These are phyloP conservation scores for Miichthys miiuy DNA, from an alignment of 2,797 vertebrate species.

Conservation along the genomic window DNA sequence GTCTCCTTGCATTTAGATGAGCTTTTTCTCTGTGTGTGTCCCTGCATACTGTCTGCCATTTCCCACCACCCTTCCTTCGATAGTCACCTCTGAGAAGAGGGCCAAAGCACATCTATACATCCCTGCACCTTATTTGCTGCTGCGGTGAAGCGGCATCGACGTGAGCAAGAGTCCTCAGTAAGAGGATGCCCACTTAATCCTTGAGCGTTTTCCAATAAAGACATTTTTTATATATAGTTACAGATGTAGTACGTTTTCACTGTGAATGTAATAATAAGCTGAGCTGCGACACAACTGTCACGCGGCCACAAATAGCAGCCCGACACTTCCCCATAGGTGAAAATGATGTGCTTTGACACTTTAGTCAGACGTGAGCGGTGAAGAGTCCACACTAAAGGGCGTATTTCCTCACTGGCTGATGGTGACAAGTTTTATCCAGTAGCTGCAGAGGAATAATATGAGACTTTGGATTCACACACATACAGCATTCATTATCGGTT, in stretches of 20 bases:
- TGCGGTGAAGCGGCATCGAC: background rate
- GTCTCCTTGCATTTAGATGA: conserved; percentile 11
- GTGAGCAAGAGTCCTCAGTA: too few relatives aligned
- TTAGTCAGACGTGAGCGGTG: conserved; percentile 27
- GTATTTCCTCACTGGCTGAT: conserved; percentile 2
- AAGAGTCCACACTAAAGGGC: conserved; percentile 8
- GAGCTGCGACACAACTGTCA: conserved; percentile 32
- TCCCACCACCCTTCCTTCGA: conserved; percentile 4
- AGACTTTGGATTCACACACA: background rate
- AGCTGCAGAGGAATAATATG: background rate
- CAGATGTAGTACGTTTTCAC: conserved; percentile 8
- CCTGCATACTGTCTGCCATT: background rate
- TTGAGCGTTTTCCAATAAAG: conserved; percentile 3
- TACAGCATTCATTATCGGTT: background rate
- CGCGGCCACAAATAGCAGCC: conserved; percentile 13
- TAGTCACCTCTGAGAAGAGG: background rate
- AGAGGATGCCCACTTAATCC: conserved; percentile 8
- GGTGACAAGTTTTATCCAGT: background rate
- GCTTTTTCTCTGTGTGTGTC: background rate
- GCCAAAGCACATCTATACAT: background rate
- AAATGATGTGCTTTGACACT: conserved; percentile 59
- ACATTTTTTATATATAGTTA: background rate
- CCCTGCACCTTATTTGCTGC: conserved; percentile 5
- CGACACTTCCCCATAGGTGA: conserved; percentile 34
- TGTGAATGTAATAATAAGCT: conserved; percentile 30